phyloP scores from a whole-genome alignment of 2,797 vertebrate species.

The Melanotaenia parkinsoni region DNA sequence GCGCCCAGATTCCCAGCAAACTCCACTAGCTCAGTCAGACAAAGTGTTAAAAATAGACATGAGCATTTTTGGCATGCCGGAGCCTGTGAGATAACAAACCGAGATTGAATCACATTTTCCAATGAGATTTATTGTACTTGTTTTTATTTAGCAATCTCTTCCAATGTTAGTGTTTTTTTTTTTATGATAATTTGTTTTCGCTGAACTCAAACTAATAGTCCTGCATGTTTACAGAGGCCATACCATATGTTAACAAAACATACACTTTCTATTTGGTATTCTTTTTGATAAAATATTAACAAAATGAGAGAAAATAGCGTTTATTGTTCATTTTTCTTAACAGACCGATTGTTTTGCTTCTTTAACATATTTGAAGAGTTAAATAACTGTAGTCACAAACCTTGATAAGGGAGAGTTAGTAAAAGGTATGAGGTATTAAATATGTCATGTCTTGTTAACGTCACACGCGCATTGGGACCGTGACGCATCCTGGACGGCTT shows the following conservation, averaged over 20 bases:
- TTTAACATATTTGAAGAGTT: not conserved
- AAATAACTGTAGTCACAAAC: not conserved
- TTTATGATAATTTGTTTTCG: not conserved
- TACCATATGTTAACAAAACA: not conserved
- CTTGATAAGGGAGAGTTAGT: not conserved
- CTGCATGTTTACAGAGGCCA: not conserved
- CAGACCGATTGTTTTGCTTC: not conserved
- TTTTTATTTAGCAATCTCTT: not conserved
- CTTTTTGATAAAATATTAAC: not conserved
- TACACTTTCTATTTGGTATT: not conserved
- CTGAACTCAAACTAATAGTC: not conserved
- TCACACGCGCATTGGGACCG: conserved; percentile 3
- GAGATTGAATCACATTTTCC: not conserved
- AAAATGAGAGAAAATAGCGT: not conserved
- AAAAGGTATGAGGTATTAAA: not conserved
- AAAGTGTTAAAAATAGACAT: conserved; percentile 62
- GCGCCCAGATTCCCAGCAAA: conserved; percentile 10
- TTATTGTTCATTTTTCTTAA: not conserved
- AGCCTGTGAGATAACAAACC: not conserved
- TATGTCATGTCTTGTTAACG: not conserved
- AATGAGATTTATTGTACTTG: not conserved
- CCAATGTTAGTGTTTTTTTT: not conserved
- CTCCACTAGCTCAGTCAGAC: conserved; percentile 16
- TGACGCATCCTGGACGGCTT: conserved; percentile 58
- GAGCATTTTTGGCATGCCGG: conserved; percentile 24